Evolutionary conservation across 2,888 invertebrate genomes (phyloP).

Genomic region (Lamproptera curius): DNA sequence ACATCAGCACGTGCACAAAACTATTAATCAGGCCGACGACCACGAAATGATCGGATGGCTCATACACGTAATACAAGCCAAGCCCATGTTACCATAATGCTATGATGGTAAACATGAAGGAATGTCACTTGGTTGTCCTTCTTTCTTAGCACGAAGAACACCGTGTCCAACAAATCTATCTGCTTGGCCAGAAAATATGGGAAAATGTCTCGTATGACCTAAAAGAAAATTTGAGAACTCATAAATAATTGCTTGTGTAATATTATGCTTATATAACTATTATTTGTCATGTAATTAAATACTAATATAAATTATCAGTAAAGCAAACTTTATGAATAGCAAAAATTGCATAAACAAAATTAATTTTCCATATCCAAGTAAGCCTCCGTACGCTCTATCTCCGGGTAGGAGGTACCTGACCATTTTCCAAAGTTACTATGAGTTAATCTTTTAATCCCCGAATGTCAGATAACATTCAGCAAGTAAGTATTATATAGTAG

Average conservation of each 20-base stretch:
- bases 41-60: conserved; percentile 88
- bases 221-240: too few relatives aligned
- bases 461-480: not conserved
- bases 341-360: not conserved
- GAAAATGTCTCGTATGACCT: conserved; percentile 68
- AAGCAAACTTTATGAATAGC: not conserved
- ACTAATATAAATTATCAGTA: not conserved
- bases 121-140: conserved; percentile 87
- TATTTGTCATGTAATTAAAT: too few relatives aligned
- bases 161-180: conserved; percentile 86
- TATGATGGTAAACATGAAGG: conserved; percentile 93
- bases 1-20: conserved; percentile 90
- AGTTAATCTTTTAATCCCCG: not conserved
- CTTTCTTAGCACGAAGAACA: conserved; percentile 93
- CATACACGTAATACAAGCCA: conserved; percentile 87
- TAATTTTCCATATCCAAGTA: too few relatives aligned
- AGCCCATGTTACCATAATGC: conserved; percentile 85
- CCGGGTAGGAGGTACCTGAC: too few relatives aligned
- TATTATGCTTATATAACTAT: too few relatives aligned
- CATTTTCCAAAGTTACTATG: too few relatives aligned
- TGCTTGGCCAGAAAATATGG: conserved; percentile 90
- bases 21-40: conserved; percentile 86
- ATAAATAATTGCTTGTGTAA: too few relatives aligned
- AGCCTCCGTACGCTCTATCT: too few relatives aligned
- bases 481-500: not conserved